Conservation (phyloP, 2,888 invertebrate species). For the Chirona hameri region DNA sequence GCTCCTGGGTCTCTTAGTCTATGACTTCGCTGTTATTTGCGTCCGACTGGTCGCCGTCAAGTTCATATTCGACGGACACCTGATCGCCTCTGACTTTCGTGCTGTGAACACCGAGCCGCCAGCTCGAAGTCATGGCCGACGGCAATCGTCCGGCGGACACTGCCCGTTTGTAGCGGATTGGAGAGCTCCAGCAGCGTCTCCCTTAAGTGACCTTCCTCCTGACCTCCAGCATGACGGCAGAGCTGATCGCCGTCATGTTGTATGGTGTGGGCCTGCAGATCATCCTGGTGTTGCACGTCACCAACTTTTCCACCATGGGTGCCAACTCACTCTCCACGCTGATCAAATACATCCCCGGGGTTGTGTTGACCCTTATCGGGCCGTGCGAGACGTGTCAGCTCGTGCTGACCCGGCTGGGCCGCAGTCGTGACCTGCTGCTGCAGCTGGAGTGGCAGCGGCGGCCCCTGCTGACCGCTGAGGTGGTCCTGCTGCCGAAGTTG, state of each 20-base stretch:
- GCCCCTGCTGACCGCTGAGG: too few species aligned
- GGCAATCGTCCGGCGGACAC: neutral
- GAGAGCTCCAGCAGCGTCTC: neutral
- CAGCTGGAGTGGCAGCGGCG: neutral
- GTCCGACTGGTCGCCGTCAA: neutral
- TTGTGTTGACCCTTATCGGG: neutral
- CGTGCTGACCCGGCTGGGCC: neutral
- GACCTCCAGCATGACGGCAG: neutral
- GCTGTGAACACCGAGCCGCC: neutral
- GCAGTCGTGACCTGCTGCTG: too few species aligned
- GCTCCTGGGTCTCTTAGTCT: neutral
- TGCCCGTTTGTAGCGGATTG: neutral
- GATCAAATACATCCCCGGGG: fast-evolving
- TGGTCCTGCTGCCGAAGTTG: neutral
- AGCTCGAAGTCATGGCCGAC: neutral
- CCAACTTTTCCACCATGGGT: neutral
- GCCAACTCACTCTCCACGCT: neutral
- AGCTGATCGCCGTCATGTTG: neutral
- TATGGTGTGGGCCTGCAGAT: neutral
- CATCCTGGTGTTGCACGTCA: neutral
- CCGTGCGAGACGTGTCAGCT: neutral
- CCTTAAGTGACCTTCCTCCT: neutral
- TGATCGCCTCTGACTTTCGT: neutral
- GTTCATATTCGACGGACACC: neutral
- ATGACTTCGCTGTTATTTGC: neutral